Base-by-base conservation (phyloP, 1,140 invertebrate genomes). In the Aphelinus certus region DNA sequence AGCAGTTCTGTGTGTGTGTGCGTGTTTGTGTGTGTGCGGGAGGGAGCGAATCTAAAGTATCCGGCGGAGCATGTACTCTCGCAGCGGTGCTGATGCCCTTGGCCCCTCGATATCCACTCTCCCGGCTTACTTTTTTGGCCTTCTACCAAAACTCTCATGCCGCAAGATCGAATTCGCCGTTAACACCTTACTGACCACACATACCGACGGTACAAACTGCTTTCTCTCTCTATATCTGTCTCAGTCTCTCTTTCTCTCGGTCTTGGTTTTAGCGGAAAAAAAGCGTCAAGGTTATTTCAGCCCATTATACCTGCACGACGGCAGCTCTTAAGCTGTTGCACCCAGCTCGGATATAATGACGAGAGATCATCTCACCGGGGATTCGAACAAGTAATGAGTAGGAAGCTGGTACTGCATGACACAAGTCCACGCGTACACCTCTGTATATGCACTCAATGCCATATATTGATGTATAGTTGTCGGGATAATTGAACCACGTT, bases 251-350 rank as follows among this genome's bases (percentile, higher is more conserved):
- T 26, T 26, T 26, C 26, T 26, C 26, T 26, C 26, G 26, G 0
- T 26, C 26, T 26, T 26, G 26, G 26, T 26, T 7, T 63, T 75
- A 77, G 77, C 75, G 74, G 70, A 71, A 62, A 2, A 63, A 75
- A 65, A 71, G 75, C 67, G 77, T 77, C 77, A 80, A 78, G 77
- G 77, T 76, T 78, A 55, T 67, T 49, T 64, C 56, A 72, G 56
- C 26, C 49, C 63, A 65, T 65, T 65, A 26, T 26, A 65, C 63
- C 48, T 65, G 63, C 49, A 60, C 58, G 49, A 43, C 63, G 61
- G 26, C 58, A 42, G 58, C 2, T 26, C 26, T 26, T 26, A 26
- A 26, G 58, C n/a, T 6, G 42, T 42, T 42, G 58, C 2, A 1
- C 9, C 7, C 43, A 63, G 61, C 43, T 10, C 3, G 7, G 6